Base-by-base conservation (phyloP, 2,113 vertebrate genomes). In the Proteles cristata region DNA sequence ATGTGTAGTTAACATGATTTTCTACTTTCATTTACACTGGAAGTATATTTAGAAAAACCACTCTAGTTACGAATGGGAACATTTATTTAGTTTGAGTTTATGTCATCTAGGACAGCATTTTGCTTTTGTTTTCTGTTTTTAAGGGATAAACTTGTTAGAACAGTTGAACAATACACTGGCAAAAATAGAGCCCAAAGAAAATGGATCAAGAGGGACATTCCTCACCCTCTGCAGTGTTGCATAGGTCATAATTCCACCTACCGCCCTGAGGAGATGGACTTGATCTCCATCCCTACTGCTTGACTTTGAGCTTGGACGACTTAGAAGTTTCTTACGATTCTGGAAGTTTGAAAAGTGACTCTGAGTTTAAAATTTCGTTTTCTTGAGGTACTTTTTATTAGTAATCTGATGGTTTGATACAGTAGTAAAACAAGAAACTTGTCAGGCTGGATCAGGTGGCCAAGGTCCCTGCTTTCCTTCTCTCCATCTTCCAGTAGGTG, bases 281-380 rank as follows among this genome's bases (percentile, higher is more conserved):
- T 86, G 50, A 17, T 35, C 71, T 82, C 50, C 9, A 65, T 28
- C 28, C 86, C 4, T 58, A 63, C 15, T 12, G 17, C 35, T 74
- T 90, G 33, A 33, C 63, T 50, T 53, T 81, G 55, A 80, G 80
- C 39, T 93, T 26, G 28, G 61, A 76, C 92, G 87, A 90, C 16
- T 14, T 33, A 68, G n/a, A 81, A 87, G n/a, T 87, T 35, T 88
- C 45, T 85, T 80, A 68, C 76, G 92, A 93, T 88, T 88, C 50
- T 28, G 17, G 11, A 90, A 93, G 35, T 88, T 88, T 73, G 28
- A 79, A 63, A 93, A 93, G 12, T 87, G 26, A 94, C 35, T 86
- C 6, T 82, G 48, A 74, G 14, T 33, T 95, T 53, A 69, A 69
- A 93, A 14, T 93, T 92, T 79, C 48, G 3, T 68, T 65, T 68